phyloP scores from a whole-genome alignment of 2,888 invertebrate species.

The Nemotelus nigrinus region DNA sequence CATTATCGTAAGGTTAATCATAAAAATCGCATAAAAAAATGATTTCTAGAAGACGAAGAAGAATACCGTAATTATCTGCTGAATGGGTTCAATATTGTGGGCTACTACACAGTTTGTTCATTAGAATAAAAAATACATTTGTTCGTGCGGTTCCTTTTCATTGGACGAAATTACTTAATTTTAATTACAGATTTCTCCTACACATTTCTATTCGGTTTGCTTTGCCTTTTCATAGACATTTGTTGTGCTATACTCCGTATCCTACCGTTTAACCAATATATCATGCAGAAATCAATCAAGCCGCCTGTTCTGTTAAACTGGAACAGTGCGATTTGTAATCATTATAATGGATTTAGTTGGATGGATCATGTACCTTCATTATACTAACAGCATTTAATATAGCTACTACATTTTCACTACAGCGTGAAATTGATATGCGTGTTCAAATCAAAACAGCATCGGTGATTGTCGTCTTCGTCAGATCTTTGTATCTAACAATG shows the following conservation, averaged over 20 bases:
- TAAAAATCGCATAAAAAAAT: no score
- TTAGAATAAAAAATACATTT: neutral
- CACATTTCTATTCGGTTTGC: neutral
- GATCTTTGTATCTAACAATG: no score
- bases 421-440: neutral
- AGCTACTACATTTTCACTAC: slow-evolving; percentile 7
- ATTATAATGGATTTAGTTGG: neutral
- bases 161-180: neutral
- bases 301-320: neutral
- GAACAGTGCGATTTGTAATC: slow-evolving; percentile 8
- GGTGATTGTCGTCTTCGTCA: neutral
- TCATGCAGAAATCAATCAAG: neutral
- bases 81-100: slow-evolving; percentile 33
- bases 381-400: neutral
- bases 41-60: neutral
- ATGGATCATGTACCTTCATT: neutral
- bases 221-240: neutral
- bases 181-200: neutral
- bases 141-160: neutral
- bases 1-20: no score
- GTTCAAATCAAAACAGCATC: neutral
- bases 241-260: neutral
- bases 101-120: slow-evolving; percentile 12
- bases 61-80: slow-evolving; percentile 16
- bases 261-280: slow-evolving; percentile 7